phyloP scores from a whole-genome alignment of 2,888 invertebrate genomes.

The Leistus spinibarbis region DNA sequence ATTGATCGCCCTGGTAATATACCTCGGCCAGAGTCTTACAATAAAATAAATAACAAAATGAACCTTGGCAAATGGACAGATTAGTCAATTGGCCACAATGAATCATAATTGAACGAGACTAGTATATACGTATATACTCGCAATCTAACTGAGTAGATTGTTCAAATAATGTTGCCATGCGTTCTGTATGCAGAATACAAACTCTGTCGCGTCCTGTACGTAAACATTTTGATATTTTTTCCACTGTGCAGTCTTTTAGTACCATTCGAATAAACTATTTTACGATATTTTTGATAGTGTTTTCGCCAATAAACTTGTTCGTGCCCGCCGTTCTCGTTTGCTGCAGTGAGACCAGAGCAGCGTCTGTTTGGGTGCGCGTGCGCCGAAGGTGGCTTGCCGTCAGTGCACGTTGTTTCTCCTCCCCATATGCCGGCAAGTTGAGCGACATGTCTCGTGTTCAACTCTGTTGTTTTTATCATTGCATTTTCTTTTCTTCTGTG shows the following conservation, averaged over 20 bases:
- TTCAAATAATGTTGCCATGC: background rate
- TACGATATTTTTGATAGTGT: conserved; percentile 40
- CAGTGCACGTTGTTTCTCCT: conserved; percentile 36
- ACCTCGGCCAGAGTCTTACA: background rate
- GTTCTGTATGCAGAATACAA: background rate
- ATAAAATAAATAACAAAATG: background rate
- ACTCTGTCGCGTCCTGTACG: conserved; percentile 6
- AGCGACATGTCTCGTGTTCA: conserved; percentile 31
- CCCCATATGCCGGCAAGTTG: conserved; percentile 36
- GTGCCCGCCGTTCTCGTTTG: conserved; percentile 28
- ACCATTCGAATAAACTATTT: conserved; percentile 39
- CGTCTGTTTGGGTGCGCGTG: conserved; percentile 16
- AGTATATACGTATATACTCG: no score
- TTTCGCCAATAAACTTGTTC: conserved; percentile 39
- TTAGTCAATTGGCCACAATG: background rate
- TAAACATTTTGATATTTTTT: conserved; percentile 36
- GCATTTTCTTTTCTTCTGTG: background rate
- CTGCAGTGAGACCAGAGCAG: conserved; percentile 15
- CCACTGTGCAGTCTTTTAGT: conserved; percentile 19
- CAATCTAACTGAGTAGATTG: background rate
- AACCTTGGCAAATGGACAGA: background rate
- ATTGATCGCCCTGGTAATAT: background rate
- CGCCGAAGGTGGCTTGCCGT: conserved; percentile 14
- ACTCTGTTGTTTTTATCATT: background rate
- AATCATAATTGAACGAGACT: background rate